Percentiles rank a stretch among this genome's conserved stretches.
phyloP scores from a whole-genome alignment of 2,797 vertebrate species.

The Liasis olivaceus region DNA sequence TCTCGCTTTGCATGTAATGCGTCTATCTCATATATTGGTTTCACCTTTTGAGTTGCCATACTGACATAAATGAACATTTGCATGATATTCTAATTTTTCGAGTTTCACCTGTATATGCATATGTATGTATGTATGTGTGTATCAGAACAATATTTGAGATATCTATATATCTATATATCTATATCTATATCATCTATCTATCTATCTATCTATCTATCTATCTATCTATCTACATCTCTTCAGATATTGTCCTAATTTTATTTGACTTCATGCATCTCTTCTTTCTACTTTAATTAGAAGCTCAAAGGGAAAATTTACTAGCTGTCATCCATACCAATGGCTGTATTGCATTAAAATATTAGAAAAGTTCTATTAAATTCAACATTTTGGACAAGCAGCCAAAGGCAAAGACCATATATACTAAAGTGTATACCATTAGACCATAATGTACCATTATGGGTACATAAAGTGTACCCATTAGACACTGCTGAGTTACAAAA shows the following conservation, averaged over 20 bases:
- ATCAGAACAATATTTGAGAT: too few relatives aligned
- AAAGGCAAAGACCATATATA: conserved; percentile 33
- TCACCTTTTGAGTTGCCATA: too few relatives aligned
- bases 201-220: too few relatives aligned
- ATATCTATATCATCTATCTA: too few relatives aligned
- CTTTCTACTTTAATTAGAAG: conserved; percentile 23
- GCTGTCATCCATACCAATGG: conserved; percentile 31
- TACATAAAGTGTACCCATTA: conserved; percentile 3
- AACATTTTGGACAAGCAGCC: conserved; percentile 34
- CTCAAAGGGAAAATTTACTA: conserved; percentile 10
- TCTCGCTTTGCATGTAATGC: too few relatives aligned
- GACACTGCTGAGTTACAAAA: conserved; percentile 44
- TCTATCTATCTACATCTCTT: too few relatives aligned
- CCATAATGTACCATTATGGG: too few relatives aligned
- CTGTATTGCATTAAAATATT: neutral
- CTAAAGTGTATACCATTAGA: conserved; percentile 12
- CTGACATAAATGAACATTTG: too few relatives aligned
- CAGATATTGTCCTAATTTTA: neutral
- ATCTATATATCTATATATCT: too few relatives aligned
- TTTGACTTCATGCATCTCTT: neutral
- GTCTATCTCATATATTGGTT: too few relatives aligned
- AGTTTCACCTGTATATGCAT: neutral
- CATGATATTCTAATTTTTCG: too few relatives aligned
- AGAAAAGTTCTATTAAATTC: conserved; percentile 29
- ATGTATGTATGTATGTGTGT: neutral